phyloP scores from a whole-genome alignment of 2,797 vertebrate species.

The Oryzias sinensis region DNA sequence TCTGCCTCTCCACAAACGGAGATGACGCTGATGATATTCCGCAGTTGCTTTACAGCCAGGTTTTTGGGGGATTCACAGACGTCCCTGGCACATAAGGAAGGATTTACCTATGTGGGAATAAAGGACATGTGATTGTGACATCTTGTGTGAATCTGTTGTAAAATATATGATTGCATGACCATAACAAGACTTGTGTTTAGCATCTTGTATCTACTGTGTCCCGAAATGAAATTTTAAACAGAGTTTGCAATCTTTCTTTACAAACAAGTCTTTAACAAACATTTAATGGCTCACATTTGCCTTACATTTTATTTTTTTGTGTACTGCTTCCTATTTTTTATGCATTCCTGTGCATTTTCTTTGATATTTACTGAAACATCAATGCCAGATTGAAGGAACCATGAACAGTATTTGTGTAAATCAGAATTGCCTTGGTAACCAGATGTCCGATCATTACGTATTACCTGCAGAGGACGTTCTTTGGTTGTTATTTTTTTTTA shows the following conservation, averaged over 20 bases:
- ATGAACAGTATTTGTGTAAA: slow-evolving; percentile 57
- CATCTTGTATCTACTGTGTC: slow-evolving; percentile 36
- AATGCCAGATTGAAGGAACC: slow-evolving; percentile 63
- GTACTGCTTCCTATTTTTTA: slow-evolving; percentile 52
- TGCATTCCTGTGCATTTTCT: slow-evolving; percentile 75
- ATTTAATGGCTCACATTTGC: slow-evolving; percentile 42
- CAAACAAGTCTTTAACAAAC: slow-evolving; percentile 34
- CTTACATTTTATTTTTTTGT: slow-evolving; percentile 31
- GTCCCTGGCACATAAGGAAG: slow-evolving; percentile 67
- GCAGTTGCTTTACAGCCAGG: slow-evolving; percentile 27
- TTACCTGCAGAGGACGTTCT: slow-evolving; percentile 44
- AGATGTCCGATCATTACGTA: slow-evolving; percentile 34
- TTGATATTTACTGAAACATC: slow-evolving; percentile 21
- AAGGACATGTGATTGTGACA: slow-evolving; percentile 38
- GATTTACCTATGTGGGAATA: slow-evolving; percentile 45
- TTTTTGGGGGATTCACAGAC: slow-evolving; percentile 55
- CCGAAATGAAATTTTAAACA: slow-evolving; percentile 33
- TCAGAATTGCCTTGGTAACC: slow-evolving; percentile 38
- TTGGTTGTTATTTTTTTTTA: slow-evolving; percentile 44
- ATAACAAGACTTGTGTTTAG: slow-evolving; percentile 26
- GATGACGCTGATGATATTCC: slow-evolving; percentile 35
- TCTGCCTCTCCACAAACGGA: slow-evolving; percentile 47
- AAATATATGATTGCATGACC: slow-evolving; percentile 54
- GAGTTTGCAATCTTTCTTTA: slow-evolving; percentile 40
- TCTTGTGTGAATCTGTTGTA: slow-evolving; percentile 47